phyloP scores from a whole-genome alignment of 2,113 vertebrate genomes.

The Pollimyrus isidori region DNA sequence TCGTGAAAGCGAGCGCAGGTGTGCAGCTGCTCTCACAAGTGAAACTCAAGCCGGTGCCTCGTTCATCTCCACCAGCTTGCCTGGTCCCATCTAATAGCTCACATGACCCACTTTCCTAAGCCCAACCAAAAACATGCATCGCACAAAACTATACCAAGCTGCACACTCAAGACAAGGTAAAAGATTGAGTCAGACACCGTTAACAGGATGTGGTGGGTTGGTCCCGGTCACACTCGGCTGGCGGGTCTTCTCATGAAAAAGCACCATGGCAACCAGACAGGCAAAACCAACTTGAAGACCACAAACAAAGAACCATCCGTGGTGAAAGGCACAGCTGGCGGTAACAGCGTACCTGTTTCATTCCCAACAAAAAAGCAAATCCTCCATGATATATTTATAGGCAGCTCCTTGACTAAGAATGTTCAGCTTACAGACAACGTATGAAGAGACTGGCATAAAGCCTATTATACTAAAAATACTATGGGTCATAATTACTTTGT shows the following conservation, averaged over 20 bases:
- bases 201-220: neutral
- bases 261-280: neutral
- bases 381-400: neutral
- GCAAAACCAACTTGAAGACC: neutral
- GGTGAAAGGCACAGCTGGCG: neutral
- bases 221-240: neutral
- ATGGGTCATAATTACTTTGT: neutral
- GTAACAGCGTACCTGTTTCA: neutral
- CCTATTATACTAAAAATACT: neutral
- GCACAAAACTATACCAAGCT: neutral
- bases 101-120: neutral
- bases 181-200: neutral
- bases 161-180: neutral
- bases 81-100: neutral
- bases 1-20: neutral
- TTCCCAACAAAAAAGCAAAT: neutral
- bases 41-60: neutral
- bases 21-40: neutral
- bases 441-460: neutral
- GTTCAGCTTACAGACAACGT: neutral
- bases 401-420: neutral
- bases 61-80: neutral
- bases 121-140: neutral
- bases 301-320: neutral
- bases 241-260: neutral